phyloP scores from a whole-genome alignment of 2,888 invertebrate species.

The Clunio marinus region DNA sequence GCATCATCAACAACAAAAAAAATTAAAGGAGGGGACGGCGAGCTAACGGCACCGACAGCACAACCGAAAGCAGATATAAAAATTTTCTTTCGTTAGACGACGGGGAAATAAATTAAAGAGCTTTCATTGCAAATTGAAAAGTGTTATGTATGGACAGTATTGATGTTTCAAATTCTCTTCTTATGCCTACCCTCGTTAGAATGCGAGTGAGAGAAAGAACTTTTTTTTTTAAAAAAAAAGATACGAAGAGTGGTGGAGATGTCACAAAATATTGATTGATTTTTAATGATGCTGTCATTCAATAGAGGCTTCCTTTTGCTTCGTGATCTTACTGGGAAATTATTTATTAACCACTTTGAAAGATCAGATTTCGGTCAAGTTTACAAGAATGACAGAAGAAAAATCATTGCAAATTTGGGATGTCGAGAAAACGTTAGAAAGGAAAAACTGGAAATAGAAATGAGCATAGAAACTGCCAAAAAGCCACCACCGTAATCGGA shows the following conservation, averaged over 20 bases:
- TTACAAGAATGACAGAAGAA: too few relatives aligned
- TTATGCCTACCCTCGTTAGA: not conserved
- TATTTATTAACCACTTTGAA: too few relatives aligned
- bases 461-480: conserved; percentile 4
- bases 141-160: conserved; percentile 13
- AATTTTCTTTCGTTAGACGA: conserved; percentile 2
- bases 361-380: too few relatives aligned
- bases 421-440: too few relatives aligned
- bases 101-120: conserved; percentile 24
- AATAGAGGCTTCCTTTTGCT: not conserved
- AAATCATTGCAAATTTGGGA: too few relatives aligned
- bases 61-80: too few relatives aligned
- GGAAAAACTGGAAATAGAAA: too few relatives aligned
- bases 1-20: conserved; percentile 15
- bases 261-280: conserved; percentile 23
- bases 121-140: conserved; percentile 29
- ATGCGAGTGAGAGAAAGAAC: not conserved
- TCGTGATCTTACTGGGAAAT: too few relatives aligned
- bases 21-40: not conserved
- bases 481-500: not conserved
- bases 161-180: not conserved
- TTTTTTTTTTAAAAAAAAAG: too few relatives aligned
- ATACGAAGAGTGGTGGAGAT: not conserved
- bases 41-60: not conserved
- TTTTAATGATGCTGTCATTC: conserved; percentile 18